Conservation (phyloP, 2,797 vertebrate species). For the Melanogrammus aeglefinus region DNA sequence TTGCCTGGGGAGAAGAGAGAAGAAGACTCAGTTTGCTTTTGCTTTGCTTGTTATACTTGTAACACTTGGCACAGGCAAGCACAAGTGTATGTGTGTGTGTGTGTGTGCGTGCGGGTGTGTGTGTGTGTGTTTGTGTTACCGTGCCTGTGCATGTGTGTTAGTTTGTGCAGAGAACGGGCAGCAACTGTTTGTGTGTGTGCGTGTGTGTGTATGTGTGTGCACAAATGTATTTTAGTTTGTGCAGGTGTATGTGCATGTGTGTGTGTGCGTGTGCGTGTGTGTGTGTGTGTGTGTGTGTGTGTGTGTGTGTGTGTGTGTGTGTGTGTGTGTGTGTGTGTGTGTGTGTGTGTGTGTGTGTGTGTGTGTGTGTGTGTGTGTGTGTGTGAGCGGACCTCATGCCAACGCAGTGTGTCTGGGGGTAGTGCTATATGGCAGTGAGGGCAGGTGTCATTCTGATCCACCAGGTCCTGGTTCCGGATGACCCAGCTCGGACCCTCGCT, state of each 20-base stretch:
- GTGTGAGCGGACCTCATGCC: conserved; percentile 70
- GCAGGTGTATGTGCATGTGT: background rate
- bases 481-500: conserved; percentile 65
- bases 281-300: conserved; percentile 24
- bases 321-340: conserved; percentile 35
- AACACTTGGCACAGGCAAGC: too few relatives aligned
- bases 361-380: conserved; percentile 23
- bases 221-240: conserved; percentile 41
- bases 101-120: background rate
- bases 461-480: conserved; percentile 50
- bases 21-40: conserved; percentile 17
- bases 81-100: background rate
- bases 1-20: conserved; percentile 67
- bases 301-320: conserved; percentile 18
- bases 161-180: too few relatives aligned
- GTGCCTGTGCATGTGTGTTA: conserved; percentile 28
- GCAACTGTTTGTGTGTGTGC: too few relatives aligned
- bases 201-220: conserved; percentile 28
- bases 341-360: conserved; percentile 26
- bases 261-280: conserved; percentile 29
- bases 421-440: conserved; percentile 74
- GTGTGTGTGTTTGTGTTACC: background rate
- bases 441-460: conserved; percentile 62
- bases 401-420: conserved; percentile 68
- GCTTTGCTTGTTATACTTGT: background rate